Base-by-base conservation (phyloP, 2,888 invertebrate species). In the Anthrax anthrax region DNA sequence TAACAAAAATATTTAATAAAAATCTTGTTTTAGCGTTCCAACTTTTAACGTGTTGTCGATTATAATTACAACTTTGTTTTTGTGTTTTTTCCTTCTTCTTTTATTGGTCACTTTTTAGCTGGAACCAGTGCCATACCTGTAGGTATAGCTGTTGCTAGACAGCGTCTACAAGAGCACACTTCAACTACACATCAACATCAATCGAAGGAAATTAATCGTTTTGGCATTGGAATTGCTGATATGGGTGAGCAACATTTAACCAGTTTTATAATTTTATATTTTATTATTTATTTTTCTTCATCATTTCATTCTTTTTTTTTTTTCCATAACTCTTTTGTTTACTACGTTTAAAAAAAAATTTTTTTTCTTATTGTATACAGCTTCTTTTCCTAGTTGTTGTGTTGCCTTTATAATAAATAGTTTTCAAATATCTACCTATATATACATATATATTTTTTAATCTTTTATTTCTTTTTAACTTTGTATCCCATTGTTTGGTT, bases 111-210 rank as follows among this genome's bases (percentile, higher is more conserved):
- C n/a, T n/a, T n/a, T n/a, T n/a, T 12, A 32, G 29, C 29, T 4
- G 29, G 37, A 67, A 64, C 63, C 68, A 73, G 73, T 60, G 74
- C 73, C 42, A 86, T 87, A 64, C 87, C 87, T 55, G 83, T 88
- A 55, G 87, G 87, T 49, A 87, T 88, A 56, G 86, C 87, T 32
- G 84, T 87, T 52, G 86, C 86, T 42, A 74, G 87, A 54, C 87
- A 87, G 63, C 74, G 87, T 58, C 74, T 78, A 51, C 80, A 53
- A 55, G 47, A 55, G 43, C 55, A 54, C 42, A 48, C 50, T 57
- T 57, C 49, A 55, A 61, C 46, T 47, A 58, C 39, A 47, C 60
- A 42, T 50, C 61, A 54, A 27, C 47, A 50, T 47, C 56, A 61
- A 47, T 56, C 65, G 37, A 67, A 62, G 58, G 68, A 68, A 54